Evolutionary conservation across 2,888 invertebrate species (phyloP), one percentile per base, ranked within the genome.

Genomic region (Acholoe squamosa): DNA sequence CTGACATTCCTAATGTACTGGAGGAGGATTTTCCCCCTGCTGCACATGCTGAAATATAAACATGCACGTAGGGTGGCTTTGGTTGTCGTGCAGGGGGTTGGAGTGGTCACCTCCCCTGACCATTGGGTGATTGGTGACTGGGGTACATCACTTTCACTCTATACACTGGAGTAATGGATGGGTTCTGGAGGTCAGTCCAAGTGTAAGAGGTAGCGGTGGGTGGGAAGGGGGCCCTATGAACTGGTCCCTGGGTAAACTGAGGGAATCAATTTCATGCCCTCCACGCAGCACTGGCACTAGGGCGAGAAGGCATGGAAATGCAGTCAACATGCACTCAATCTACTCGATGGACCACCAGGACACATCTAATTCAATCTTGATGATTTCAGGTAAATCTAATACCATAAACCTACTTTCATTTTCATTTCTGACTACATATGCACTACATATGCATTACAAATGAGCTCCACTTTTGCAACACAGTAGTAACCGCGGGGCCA

Each of bases 1-100:
- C n/a, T 61, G 61, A 61, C 61, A 61, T 61, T 19, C 61, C n/a
- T 61, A 61, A 61, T 61, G 61, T 61, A n/a, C 61, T n/a, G 61
- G 43, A 43, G 61, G 43, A 43, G 61, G 61, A 61, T 61, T n/a
- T 61, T 22, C 19, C 3, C 71, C 71, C 3, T 0, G 7, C 28
- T 71, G 5, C 3, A 71, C 71, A 71, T 71, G 71, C 71, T 71
- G 28, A 0, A 71, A 61, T 61, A 61, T 61, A 61, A 61, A 61
- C 61, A 61, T 61, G 61, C 61, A 61, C n/a, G 61, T 61, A 19
- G 43, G 43, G 43, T 43, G 61, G 22, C 61, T 19, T 19, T 61
- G 61, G 22, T 19, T 7, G 3, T 61, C 3, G 61, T n/a, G 61
- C 19, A 19, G 61, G 61, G 61, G 19, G 12, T 10, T 3, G 43